Conservation (phyloP, 2,113 vertebrate genomes). For the Syrrhaptes paradoxus region DNA sequence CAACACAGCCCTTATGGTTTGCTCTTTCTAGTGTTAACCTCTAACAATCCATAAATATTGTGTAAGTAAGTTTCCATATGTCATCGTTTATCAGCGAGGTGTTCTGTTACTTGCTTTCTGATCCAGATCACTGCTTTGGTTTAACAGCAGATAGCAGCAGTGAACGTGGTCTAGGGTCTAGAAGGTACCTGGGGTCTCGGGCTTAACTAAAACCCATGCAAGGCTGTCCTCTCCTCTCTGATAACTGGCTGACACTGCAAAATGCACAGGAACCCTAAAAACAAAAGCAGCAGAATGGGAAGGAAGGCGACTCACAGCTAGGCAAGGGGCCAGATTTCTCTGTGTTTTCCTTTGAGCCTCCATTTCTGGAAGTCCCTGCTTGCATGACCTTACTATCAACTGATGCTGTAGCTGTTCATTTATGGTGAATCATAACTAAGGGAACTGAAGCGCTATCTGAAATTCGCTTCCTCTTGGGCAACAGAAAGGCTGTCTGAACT, state of each 20-base stretch:
- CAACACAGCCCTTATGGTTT: background rate
- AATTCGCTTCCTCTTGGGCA: conserved; percentile 32
- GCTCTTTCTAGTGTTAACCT: background rate
- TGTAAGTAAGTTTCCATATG: background rate
- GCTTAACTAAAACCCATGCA: background rate
- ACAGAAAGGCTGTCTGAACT: background rate
- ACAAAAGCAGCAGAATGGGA: conserved; percentile 51
- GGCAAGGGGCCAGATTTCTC: conserved; percentile 26
- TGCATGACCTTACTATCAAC: background rate
- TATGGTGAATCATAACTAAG: conserved; percentile 16
- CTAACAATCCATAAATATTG: background rate
- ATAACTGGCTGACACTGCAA: conserved; percentile 34
- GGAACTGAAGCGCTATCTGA: background rate
- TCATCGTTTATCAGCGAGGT: background rate
- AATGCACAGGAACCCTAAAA: conserved; percentile 21
- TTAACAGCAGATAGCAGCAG: background rate
- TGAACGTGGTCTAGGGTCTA: background rate
- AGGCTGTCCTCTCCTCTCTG: background rate
- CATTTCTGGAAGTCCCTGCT: conserved; percentile 38
- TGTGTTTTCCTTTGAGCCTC: conserved; percentile 17
- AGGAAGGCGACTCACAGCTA: conserved; percentile 39
- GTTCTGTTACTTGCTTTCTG: background rate
- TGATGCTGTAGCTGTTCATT: background rate
- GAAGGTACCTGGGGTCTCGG: background rate
- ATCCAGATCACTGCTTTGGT: background rate